Conservation (phyloP, 2,888 invertebrate genomes). For the Rotaria magnacalcarata region DNA sequence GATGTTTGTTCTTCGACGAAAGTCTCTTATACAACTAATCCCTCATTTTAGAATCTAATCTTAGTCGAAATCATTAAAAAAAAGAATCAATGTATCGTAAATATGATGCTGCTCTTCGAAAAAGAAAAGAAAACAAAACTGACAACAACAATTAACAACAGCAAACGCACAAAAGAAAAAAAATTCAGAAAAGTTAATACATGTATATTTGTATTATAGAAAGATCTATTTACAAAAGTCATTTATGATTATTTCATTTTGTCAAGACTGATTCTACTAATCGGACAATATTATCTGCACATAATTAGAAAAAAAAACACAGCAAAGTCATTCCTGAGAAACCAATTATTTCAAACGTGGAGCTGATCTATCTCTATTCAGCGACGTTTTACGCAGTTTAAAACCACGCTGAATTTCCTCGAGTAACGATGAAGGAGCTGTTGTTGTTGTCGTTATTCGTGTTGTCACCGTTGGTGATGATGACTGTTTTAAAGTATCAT, state of each 20-base stretch:
- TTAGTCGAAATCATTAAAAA: neutral
- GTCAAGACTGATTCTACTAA: neutral
- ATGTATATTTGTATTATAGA: neutral
- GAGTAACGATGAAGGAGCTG: neutral
- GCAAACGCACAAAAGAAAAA: neutral
- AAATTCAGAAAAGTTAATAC: neutral
- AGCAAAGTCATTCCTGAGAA: neutral
- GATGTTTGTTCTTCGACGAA: no score
- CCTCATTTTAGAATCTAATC: no score
- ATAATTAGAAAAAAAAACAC: neutral
- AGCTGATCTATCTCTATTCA: neutral
- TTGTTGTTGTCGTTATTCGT: no score
- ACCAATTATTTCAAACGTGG: neutral
- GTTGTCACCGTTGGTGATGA: neutral
- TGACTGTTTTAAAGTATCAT: neutral
- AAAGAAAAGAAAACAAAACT: neutral
- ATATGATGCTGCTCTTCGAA: neutral
- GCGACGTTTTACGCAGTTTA: neutral
- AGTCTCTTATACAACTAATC: no score
- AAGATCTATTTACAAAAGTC: neutral
- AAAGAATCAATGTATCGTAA: neutral
- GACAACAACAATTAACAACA: neutral
- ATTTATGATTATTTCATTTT: neutral
- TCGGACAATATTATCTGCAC: neutral
- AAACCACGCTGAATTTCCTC: constrained; percentile 1